Evolutionary conservation across 2,888 invertebrate genomes (phyloP), one percentile per base, ranked within the genome.

Genomic region (Candidula unifasciata): DNA sequence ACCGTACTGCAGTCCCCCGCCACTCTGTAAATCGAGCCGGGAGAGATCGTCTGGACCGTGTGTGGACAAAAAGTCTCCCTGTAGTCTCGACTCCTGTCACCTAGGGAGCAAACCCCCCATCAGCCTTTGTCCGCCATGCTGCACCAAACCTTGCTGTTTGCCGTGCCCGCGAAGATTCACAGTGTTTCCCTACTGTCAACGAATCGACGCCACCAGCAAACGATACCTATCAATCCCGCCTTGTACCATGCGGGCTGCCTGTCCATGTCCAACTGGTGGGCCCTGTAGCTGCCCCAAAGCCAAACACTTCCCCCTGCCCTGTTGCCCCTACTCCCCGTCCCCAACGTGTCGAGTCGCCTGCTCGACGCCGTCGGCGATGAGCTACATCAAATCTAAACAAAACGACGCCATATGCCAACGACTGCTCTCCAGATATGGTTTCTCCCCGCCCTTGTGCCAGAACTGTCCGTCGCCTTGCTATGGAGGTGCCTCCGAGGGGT

Each of bases 131-230:
- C 73, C 73, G 18, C 82, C 82, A 3, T 73, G 54, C 21, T 82
- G 82, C 27, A 82, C 82, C 24, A 82, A 82, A 35, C 73, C 73
- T 60, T 82, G 82, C 64, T 82, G 82, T 24, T n/a, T 82, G 30
- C 82, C 82, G 2, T 74, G 73, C 27, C 60, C 74, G 2, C 8
- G 82, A 24, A 57, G 60, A 18, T 82, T 82, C 57, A 69, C 18
- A 1, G 82, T 82, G 0, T 30, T 74, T 13, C 82, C 82, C 21
- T 82, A 82, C 44, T 82, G 82, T 21, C 73, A n/a, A 30, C 16
- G 33, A 24, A 5, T 33, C 10, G 33, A 52, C n/a, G 30, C 54
- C 1, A 35, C 73, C 3, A 54, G 54, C 21, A 74, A 33, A 74
- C 54, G 54, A 1, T 74, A 74, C 74, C 3, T 74, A 18, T 74